phyloP scores from a whole-genome alignment of 2,888 invertebrate species.

The Melinaea menophilus region DNA sequence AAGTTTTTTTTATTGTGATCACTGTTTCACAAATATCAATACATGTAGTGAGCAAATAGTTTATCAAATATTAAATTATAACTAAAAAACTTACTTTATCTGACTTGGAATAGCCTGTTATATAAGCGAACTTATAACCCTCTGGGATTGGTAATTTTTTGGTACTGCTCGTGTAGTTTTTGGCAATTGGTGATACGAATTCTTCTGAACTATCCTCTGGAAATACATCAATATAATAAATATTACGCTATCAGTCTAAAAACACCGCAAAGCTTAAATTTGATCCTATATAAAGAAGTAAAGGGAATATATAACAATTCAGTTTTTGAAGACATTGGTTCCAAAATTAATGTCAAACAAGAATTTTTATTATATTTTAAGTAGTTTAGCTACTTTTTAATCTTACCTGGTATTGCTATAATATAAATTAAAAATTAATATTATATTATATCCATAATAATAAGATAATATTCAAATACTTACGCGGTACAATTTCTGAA shows the following conservation, averaged over 20 bases:
- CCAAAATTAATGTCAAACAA: too few species aligned
- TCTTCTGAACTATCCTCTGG: conserved; percentile 54
- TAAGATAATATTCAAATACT: conserved; percentile 29
- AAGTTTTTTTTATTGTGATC: too few species aligned
- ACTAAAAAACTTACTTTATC: background rate
- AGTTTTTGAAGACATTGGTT: background rate
- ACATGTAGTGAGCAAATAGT: too few species aligned
- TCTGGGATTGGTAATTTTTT: conserved; percentile 40
- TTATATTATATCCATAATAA: background rate
- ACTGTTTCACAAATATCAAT: too few species aligned
- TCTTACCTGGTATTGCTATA: conserved; percentile 46
- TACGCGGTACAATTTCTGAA: conserved; percentile 57
- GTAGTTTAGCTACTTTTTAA: background rate
- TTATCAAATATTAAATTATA: too few species aligned
- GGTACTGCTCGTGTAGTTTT: conserved; percentile 41
- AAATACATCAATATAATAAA: conserved; percentile 8
- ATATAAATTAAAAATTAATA: conserved; percentile 1
- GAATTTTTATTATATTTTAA: too few species aligned
- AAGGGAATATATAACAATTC: background rate
- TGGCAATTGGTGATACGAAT: conserved; percentile 29
- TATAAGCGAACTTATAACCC: conserved; percentile 37
- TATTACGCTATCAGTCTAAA: too few species aligned
- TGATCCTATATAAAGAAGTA: background rate
- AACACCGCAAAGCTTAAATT: too few species aligned
- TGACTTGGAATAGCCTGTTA: conserved; percentile 8